These are phyloP conservation scores for Orycteropus afer DNA, from an alignment of 2,113 vertebrate genomes.

Conservation along the genomic window DNA sequence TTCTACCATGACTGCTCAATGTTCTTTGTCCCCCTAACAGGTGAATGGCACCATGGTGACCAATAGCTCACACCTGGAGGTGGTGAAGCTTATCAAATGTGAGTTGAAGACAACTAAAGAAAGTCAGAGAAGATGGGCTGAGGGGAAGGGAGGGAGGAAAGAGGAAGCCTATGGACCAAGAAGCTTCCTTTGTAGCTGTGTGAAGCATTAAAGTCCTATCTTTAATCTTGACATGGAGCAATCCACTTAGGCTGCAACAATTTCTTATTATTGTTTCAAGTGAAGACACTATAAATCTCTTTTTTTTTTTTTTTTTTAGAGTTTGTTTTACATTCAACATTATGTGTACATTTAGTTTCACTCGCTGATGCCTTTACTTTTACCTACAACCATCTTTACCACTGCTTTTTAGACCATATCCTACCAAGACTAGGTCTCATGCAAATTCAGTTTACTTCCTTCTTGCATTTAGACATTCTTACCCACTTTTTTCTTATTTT, in stretches of 20 bases:
- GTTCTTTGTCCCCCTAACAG: constrained; percentile 81
- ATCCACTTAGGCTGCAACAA: background rate
- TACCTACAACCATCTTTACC: background rate
- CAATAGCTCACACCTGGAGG: constrained; percentile 95
- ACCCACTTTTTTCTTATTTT: background rate
- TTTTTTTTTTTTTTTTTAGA: no score
- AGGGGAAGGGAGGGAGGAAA: background rate
- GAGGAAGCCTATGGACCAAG: background rate
- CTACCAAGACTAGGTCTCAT: background rate
- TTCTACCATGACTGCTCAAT: background rate
- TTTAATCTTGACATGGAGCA: background rate
- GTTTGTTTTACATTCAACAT: no score
- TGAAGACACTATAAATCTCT: background rate
- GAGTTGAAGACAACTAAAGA: constrained; percentile 77
- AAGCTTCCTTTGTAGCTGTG: background rate
- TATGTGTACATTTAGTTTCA: no score
- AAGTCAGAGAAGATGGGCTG: background rate
- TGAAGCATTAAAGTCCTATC: background rate
- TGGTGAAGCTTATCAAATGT: constrained; percentile 98
- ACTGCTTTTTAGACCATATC: background rate
- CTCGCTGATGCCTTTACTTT: background rate
- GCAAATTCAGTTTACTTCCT: background rate
- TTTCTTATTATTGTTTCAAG: background rate
- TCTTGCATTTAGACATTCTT: background rate
- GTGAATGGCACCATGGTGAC: constrained; percentile 95